These are phyloP conservation scores for Riparia riparia DNA, from an alignment of 2,113 vertebrate species.

Conservation along the genomic window DNA sequence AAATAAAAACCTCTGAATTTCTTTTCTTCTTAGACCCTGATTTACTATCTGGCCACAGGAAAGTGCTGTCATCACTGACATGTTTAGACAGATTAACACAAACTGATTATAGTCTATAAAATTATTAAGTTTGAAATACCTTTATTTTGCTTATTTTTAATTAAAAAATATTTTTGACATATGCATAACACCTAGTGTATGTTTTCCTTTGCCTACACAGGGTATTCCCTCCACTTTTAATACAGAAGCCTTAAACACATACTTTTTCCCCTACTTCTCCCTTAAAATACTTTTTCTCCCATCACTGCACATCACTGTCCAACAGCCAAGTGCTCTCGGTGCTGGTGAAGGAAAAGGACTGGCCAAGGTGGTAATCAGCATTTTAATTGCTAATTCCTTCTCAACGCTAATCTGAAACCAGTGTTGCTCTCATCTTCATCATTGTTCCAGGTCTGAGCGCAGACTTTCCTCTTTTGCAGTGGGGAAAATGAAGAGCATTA, in stretches of 20 bases:
- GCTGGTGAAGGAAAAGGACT: not conserved
- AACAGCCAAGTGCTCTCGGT: rapidly evolving
- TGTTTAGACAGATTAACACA: slow-evolving; percentile 17
- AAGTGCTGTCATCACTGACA: slow-evolving; percentile 20
- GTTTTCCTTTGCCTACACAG: not conserved
- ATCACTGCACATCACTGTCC: not conserved
- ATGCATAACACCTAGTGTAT: rapidly evolving
- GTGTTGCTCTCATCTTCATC: not conserved
- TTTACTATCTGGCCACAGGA: slow-evolving; percentile 29
- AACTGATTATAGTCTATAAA: slow-evolving; percentile 16
- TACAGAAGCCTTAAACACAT: not conserved
- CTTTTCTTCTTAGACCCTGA: not conserved
- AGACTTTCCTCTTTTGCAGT: not conserved
- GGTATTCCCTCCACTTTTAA: not conserved
- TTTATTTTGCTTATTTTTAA: not conserved
- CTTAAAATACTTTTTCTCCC: not conserved
- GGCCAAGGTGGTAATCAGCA: rapidly evolving
- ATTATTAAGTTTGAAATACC: not conserved
- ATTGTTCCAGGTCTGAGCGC: not conserved
- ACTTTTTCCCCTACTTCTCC: not conserved
- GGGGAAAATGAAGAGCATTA: not conserved
- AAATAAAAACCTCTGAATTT: slow-evolving; percentile 14
- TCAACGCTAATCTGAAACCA: not conserved
- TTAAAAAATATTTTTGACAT: not conserved
- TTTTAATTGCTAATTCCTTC: not conserved